Conservation (phyloP, 2,888 invertebrate genomes). For the Zelleria hepariella region DNA sequence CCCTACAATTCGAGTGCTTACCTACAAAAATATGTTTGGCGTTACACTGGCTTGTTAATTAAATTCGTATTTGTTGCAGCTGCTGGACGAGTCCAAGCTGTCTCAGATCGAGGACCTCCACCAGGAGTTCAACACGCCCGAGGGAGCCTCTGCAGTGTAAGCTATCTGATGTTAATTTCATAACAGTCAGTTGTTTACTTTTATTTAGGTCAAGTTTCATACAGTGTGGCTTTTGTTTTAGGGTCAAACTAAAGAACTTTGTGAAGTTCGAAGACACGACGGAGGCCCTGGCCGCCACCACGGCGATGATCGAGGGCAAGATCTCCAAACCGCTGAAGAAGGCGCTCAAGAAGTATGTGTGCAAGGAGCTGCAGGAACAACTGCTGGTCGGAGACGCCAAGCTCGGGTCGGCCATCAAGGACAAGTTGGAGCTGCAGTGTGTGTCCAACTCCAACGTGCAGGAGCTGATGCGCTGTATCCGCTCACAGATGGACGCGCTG, state of each 20-base stretch:
- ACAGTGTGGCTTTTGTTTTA: no score
- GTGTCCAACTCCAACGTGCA: slow-evolving; percentile 81
- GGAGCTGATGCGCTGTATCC: slow-evolving; percentile 81
- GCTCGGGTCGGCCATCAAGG: slow-evolving; percentile 94
- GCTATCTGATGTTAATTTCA: no score
- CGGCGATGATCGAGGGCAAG: slow-evolving; percentile 94
- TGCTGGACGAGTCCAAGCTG: slow-evolving; percentile 94
- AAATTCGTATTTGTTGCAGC: slow-evolving; percentile 67
- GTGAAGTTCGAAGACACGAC: slow-evolving; percentile 97
- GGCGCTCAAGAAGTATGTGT: slow-evolving; percentile 87
- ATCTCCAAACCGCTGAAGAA: slow-evolving; percentile 94
- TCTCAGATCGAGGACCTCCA: slow-evolving; percentile 91
- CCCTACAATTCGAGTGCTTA: no score
- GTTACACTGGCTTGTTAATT: no score
- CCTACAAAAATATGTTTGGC: no score
- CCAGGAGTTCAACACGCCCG: slow-evolving; percentile 90
- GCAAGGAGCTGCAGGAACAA: slow-evolving; percentile 86
- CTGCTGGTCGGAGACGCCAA: slow-evolving; percentile 96
- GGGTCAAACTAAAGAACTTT: slow-evolving; percentile 95
- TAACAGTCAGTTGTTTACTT: no score
- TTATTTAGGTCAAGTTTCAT: no score
- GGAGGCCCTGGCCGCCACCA: slow-evolving; percentile 94
- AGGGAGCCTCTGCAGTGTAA: slow-evolving; percentile 91
- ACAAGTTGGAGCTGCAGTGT: slow-evolving; percentile 90
- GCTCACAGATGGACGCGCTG: slow-evolving; percentile 92